Conservation (phyloP, 35 echinoderm and acorn worm species). For the Chiridota heheva region DNA sequence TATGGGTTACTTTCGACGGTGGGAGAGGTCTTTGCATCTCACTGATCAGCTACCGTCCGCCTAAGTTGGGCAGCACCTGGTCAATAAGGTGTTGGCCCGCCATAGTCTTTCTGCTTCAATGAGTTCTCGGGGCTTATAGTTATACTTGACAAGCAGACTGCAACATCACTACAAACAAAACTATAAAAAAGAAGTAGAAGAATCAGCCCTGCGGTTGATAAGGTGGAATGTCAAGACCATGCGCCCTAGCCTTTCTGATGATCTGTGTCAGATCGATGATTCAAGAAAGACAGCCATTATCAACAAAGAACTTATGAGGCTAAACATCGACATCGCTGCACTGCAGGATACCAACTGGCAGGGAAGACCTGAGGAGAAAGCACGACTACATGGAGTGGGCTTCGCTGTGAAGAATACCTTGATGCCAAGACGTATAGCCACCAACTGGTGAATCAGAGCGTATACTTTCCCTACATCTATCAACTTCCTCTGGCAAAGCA, state of each 20-base stretch:
- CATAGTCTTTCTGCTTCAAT: constrained; percentile 31
- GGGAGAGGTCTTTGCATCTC: no score
- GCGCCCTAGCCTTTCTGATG: constrained; percentile 17
- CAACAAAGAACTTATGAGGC: constrained; percentile 28
- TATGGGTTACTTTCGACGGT: no score
- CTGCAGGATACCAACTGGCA: constrained; percentile 14
- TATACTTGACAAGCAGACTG: constrained; percentile 15
- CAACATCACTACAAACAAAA: not conserved
- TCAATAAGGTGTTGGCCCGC: constrained; percentile 27
- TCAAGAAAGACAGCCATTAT: constrained; percentile 44
- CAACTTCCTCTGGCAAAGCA: not conserved
- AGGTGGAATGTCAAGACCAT: constrained; percentile 53
- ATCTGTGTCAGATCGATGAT: not conserved
- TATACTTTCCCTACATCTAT: not conserved
- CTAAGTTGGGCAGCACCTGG: constrained; percentile 28
- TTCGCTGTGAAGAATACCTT: not conserved
- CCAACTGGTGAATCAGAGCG: not conserved
- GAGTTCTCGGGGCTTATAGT: constrained; percentile 10
- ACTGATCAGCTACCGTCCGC: no score
- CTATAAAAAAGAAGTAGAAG: constrained; percentile 17
- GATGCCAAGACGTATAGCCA: no score
- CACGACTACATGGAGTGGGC: not conserved
- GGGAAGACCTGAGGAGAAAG: not conserved
- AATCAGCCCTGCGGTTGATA: not conserved
- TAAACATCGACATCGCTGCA: constrained; percentile 36